Conservation (phyloP, 92 coral and sea anemone genomes). For the Meandrina meandrites region DNA sequence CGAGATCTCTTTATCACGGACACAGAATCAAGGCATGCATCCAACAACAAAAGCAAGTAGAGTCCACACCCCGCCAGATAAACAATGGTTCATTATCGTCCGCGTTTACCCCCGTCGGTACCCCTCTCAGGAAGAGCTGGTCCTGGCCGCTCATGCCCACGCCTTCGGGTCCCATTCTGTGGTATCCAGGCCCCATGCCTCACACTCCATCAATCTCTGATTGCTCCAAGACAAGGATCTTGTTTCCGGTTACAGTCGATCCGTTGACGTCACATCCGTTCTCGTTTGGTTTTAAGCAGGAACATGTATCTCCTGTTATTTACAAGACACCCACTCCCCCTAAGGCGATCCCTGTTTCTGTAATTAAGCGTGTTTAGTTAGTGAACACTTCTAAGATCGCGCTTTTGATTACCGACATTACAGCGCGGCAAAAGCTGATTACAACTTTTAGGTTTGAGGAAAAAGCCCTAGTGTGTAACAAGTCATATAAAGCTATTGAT, state of each 20-base stretch:
- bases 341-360: neutral
- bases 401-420: no score
- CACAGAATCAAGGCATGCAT: neutral
- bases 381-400: neutral
- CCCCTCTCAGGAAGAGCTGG: neutral
- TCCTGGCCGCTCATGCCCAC: neutral
- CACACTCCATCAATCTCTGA: neutral
- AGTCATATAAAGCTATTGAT: no score
- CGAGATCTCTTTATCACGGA: conserved; percentile 29
- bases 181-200: neutral
- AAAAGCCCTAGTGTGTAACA: no score
- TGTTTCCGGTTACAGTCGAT: neutral
- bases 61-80: conserved; percentile 2
- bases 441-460: no score
- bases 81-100: neutral
- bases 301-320: neutral
- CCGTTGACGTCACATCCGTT: neutral
- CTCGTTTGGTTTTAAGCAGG: neutral
- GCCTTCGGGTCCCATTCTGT: neutral
- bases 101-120: conserved; percentile 6
- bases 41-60: neutral
- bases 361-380: neutral
- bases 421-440: no score
- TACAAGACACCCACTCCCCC: neutral
- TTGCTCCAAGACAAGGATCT: neutral